Base-by-base conservation (phyloP, 2,113 vertebrate genomes). In the Hirundichthys speculiger region DNA sequence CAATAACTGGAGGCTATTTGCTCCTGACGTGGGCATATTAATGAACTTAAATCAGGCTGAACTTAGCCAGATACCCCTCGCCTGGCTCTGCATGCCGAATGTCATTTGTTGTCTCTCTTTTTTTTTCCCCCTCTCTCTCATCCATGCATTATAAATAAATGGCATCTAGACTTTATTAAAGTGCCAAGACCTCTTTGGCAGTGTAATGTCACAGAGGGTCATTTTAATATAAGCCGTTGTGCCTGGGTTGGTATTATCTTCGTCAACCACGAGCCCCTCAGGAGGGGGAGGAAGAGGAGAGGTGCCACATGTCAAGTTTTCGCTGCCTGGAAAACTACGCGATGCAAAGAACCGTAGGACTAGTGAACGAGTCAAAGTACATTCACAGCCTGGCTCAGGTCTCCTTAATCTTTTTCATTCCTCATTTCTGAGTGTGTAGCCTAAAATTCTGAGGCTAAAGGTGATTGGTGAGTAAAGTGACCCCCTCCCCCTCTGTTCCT, bases 171-270 rank as follows among this genome's bases (percentile, higher is more conserved):
- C 86, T 87, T 79, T 85, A 85, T 86, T 88, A 86, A 87, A 86
- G 83, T 75, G 70, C 75, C 52, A 63, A 57, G 69, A 75, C 87
- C 86, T 91, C 82, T 86, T 83, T 81, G 77, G 65, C 69, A 72
- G 87, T 73, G 73, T 84, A 84, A 90, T 86, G 90, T 90, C 86
- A 89, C 76, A 72, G 82, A 85, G 89, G 90, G 91, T 93, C 89
- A 90, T 92, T 91, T 90, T 92, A 93, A 92, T 93, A 93, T 90
- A 67, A 90, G 86, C 87, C 79, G 69, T 78, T 80, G 69, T 76
- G 58, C 80, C 75, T 66, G 25, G 25, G 70, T 59, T 77, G 82
- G 81, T 89, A 91, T 92, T 91, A 90, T 92, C 91, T 90, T 84
- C 64, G 73, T 86, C 88, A 87, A 90, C 86, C 90, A 86, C 86